A percentile compares a stretch with the other conserved stretches of the same genome.
phyloP scores from a whole-genome alignment of 2,113 vertebrate genomes.

The Silurus asotus region DNA sequence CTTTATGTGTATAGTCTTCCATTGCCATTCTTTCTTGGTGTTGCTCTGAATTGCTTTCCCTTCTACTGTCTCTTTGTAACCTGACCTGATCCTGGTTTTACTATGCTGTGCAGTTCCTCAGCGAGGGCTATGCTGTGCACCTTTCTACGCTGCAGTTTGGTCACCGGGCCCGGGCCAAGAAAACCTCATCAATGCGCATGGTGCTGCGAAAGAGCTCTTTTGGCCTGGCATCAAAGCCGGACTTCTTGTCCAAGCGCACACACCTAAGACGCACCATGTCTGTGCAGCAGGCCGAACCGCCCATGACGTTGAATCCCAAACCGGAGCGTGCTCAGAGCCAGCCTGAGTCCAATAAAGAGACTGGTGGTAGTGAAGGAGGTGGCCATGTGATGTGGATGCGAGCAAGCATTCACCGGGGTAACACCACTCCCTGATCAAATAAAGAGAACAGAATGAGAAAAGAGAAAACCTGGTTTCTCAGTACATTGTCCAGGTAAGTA shows the following conservation, averaged over 20 bases:
- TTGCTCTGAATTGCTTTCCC: not conserved
- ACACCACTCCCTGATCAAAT: conserved; percentile 77
- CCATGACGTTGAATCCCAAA: conserved; percentile 82
- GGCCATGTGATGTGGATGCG: conserved; percentile 79
- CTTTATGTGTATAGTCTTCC: not conserved
- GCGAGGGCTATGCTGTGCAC: conserved; percentile 92
- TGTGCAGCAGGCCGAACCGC: conserved; percentile 93
- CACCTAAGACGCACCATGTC: conserved; percentile 95
- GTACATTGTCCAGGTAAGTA: conserved; percentile 62
- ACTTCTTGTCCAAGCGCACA: conserved; percentile 93
- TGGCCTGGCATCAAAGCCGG: conserved; percentile 89
- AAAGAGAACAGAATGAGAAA: conserved; percentile 41
- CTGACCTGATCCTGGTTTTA: conserved; percentile 1
- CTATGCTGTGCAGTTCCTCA: conserved; percentile 81
- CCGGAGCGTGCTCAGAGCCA: conserved; percentile 97
- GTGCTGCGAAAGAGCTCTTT: conserved; percentile 94
- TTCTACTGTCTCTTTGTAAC: not conserved
- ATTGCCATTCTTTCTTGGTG: not conserved
- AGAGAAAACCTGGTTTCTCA: conserved; percentile 43
- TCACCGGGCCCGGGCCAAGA: conserved; percentile 89
- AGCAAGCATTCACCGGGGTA: conserved; percentile 83
- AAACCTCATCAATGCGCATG: conserved; percentile 89
- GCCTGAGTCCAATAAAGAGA: conserved; percentile 94
- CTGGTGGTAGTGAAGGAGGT: conserved; percentile 73
- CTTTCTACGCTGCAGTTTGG: conserved; percentile 88